Percentiles rank a stretch among this genome's conserved stretches.
These are phyloP conservation scores for Nephotettix cincticeps DNA, from an alignment of 1,140 invertebrate species.

Conservation along the genomic window DNA sequence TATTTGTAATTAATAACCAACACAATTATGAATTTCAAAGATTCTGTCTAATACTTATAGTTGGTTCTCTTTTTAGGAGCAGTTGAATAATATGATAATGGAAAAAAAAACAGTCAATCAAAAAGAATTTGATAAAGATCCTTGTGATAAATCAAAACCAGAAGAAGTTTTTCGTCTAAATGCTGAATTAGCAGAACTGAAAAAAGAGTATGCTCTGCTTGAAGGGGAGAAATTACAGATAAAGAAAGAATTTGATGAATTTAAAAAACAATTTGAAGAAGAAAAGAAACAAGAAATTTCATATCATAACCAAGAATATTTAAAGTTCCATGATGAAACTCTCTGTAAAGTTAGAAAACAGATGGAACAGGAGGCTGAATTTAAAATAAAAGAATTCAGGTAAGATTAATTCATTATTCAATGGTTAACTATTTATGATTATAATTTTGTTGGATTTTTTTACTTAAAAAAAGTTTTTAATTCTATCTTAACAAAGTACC, in stretches of 20 bases:
- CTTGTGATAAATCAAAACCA: constrained; percentile 3
- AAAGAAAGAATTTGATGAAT: constrained; percentile 20
- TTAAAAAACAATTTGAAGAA: constrained; percentile 17
- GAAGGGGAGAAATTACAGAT: constrained; percentile 11
- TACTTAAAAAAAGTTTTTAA: too few relatives aligned
- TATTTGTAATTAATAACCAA: too few relatives aligned
- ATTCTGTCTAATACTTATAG: too few relatives aligned
- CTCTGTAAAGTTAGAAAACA: constrained; percentile 23
- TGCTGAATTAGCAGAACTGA: background rate
- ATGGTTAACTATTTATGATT: too few relatives aligned
- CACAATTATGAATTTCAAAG: too few relatives aligned
- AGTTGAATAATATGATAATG: background rate
- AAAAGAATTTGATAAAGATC: constrained; percentile 15
- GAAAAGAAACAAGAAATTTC: constrained; percentile 5
- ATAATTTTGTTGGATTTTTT: too few relatives aligned
- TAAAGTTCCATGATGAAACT: constrained; percentile 27
- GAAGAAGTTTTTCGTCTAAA: constrained; percentile 21
- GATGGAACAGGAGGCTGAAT: constrained; percentile 24
- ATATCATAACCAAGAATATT: constrained; percentile 25
- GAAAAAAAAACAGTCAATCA: background rate
- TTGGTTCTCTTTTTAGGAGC: background rate
- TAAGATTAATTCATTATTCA: too few relatives aligned
- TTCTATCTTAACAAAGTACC: too few relatives aligned
- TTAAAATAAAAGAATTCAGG: constrained; percentile 18
- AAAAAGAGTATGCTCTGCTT: constrained; percentile 11